Evolutionary conservation across 2,888 invertebrate genomes (phyloP).

Genomic region (Sinelater perroti): DNA sequence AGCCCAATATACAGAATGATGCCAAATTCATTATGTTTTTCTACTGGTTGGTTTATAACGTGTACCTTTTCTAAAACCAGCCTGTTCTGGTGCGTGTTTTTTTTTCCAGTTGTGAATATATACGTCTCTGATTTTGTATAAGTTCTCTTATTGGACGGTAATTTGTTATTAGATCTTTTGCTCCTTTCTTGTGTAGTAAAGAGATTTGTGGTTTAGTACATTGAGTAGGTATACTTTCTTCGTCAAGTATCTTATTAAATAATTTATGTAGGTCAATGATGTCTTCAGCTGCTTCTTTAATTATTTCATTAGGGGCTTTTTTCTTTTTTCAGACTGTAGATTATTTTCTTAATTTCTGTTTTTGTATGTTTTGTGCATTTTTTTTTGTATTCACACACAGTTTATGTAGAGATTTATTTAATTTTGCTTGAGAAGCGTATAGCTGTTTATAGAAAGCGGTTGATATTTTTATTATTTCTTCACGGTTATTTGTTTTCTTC

Average conservation of each 20-base stretch:
- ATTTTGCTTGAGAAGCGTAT: not conserved
- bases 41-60: too few relatives aligned
- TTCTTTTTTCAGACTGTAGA: too few relatives aligned
- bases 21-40: not conserved
- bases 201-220: not conserved
- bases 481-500: not conserved
- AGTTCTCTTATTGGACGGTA: not conserved
- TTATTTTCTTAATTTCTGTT: not conserved
- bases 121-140: conserved; percentile 1
- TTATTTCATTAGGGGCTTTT: not conserved
- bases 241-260: too few relatives aligned
- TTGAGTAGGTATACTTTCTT: not conserved
- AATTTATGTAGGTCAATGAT: not conserved
- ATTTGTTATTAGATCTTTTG: conserved; percentile 5
- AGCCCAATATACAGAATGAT: too few relatives aligned
- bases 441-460: not conserved
- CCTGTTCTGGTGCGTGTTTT: not conserved
- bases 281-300: not conserved
- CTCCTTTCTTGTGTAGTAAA: not conserved
- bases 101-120: not conserved
- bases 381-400: not conserved
- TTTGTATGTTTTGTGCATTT: not conserved
- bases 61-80: not conserved
- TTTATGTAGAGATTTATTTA: not conserved
- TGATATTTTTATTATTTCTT: not conserved